A percentile compares a stretch with the other conserved stretches of the same genome.
Evolutionary conservation across 2,113 vertebrate species (phyloP).

Genomic region (Corythoichthys intestinalis): DNA sequence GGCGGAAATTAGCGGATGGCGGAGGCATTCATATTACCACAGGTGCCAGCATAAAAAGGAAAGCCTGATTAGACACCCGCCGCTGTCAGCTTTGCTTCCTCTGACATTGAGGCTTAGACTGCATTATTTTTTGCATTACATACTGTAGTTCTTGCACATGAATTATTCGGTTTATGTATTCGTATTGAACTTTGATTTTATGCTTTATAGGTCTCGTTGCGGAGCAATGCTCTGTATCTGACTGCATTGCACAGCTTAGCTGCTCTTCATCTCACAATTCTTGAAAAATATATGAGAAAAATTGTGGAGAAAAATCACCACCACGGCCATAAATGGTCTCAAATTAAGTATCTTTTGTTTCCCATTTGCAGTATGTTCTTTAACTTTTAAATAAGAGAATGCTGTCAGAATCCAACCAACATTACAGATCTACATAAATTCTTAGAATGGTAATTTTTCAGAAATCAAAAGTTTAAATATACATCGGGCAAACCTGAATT

Average conservation of each 20-base stretch:
- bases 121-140: background rate
- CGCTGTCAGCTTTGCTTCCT: slow-evolving; percentile 29
- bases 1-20: slow-evolving; percentile 59
- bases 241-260: background rate
- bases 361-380: background rate
- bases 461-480: too few species aligned
- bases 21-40: slow-evolving; percentile 28
- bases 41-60: slow-evolving; percentile 39
- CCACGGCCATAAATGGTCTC: background rate
- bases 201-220: background rate
- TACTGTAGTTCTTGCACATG: background rate
- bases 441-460: too few species aligned
- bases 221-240: background rate
- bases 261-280: background rate
- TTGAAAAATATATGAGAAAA: background rate
- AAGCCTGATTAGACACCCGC: slow-evolving; percentile 62
- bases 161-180: background rate
- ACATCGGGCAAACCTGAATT: too few species aligned
- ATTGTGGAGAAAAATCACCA: background rate
- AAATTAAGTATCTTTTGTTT: background rate
- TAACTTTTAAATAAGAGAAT: background rate
- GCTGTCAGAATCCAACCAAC: background rate
- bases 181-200: background rate
- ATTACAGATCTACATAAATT: background rate
- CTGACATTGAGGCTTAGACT: slow-evolving; percentile 26